phyloP scores from a whole-genome alignment of 2,888 invertebrate genomes.

The Micropterix aruncella region DNA sequence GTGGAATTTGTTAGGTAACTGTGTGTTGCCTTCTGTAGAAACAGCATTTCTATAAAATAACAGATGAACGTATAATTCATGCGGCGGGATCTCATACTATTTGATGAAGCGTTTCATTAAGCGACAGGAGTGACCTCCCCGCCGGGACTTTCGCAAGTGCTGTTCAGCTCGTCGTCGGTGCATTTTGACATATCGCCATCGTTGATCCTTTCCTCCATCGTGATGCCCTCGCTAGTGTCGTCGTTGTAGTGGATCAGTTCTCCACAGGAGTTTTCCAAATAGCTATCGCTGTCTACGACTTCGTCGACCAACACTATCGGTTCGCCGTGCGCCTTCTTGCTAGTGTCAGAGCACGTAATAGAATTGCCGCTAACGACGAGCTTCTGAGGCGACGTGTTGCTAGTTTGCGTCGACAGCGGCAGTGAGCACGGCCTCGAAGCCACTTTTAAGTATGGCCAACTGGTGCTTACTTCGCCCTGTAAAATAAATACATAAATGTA shows the following conservation, averaged over 20 bases:
- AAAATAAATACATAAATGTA: no score
- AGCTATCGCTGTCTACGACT: neutral
- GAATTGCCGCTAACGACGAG: neutral
- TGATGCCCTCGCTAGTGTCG: neutral
- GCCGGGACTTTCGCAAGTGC: constrained; percentile 1
- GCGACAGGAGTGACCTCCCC: constrained; percentile 2
- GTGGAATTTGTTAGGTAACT: no score
- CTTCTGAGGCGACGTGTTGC: constrained; percentile 8
- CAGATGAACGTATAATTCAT: no score
- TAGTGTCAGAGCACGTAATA: neutral
- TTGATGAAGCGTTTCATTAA: no score
- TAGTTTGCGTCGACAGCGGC: constrained; percentile 18
- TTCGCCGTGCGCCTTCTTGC: neutral
- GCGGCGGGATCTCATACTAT: no score
- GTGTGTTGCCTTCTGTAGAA: no score
- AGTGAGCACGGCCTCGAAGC: constrained; percentile 23
- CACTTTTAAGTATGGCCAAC: constrained; percentile 25
- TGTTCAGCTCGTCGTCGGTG: neutral
- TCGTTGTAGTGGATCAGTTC: no score
- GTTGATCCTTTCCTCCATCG: neutral
- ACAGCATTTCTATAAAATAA: no score
- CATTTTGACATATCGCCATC: constrained; percentile 6
- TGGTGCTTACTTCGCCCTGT: constrained; percentile 22
- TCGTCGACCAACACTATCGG: neutral
- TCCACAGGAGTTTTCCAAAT: constrained; percentile 8